Base-by-base conservation (phyloP, 1,140 invertebrate genomes). In the Zaprionus ornatus region DNA sequence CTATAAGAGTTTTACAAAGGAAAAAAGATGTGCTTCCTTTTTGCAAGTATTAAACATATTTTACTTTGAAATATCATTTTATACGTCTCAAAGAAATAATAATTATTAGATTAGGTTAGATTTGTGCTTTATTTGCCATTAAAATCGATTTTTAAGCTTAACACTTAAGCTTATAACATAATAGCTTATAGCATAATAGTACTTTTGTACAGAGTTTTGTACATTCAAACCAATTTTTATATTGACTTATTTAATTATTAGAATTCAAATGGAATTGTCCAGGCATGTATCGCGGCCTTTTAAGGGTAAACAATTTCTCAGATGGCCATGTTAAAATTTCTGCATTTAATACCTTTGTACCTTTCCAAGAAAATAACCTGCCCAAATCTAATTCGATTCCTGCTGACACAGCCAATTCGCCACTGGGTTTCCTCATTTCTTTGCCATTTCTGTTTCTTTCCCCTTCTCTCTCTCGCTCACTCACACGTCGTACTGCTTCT, bases 341-440 rank as follows among this genome's bases (percentile, higher is more conserved):
- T 40, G 15, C 15, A 15, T 40, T 1, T n/a, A 42, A 7, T 17
- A 3, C 7, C 27, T 9, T 3, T 32, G 10, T 29, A 29, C 27
- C 9, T 62, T 74, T 70, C 52, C 42, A 59, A 52, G 40, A 69
- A 25, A 52, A 40, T 57, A 74, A 50, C 32, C 19, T 15, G 50
- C 37, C 57, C 35, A 70, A 70, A 62, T 69, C 62, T 70, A 40
- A 70, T 63, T 63, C 29, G 32, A 71, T 64, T 71, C 21, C 21
- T 64, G 60, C 60, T 75, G 67, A 75, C 67, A 45, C 73, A 71
- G 60, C 60, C 32, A 40, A 75, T 75, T 75, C 35, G 64, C 73
- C 45, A 75, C 73, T 75, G 73, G 77, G 77, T 72, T 29, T 42
- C 52, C 70, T 29, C 17, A 37, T 74, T 64, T 37, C 17, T 62